Evolutionary conservation across 2,113 vertebrate species (phyloP).

Genomic region (Zosterops japonicus): DNA sequence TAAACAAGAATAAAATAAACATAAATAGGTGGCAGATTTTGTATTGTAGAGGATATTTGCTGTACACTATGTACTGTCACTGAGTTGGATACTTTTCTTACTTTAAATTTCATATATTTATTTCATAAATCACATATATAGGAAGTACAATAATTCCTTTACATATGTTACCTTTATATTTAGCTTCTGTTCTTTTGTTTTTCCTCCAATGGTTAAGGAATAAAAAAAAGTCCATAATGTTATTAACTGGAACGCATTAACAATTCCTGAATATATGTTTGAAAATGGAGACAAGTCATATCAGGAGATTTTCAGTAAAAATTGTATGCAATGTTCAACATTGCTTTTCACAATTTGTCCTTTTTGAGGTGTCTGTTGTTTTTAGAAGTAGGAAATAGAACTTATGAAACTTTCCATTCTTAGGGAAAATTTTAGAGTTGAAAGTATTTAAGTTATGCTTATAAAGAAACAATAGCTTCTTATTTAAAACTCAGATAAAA

Average conservation of each 20-base stretch:
- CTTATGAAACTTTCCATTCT: neutral
- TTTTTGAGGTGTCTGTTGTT: neutral
- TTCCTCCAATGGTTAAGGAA: neutral
- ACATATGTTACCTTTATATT: neutral
- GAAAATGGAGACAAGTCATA: neutral
- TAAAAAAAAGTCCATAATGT: neutral
- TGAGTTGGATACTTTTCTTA: neutral
- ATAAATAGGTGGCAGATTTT: neutral
- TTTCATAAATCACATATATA: neutral
- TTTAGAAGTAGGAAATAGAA: neutral
- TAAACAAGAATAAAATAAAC: neutral
- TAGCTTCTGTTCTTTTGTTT: neutral
- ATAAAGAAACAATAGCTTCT: neutral
- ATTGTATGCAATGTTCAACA: neutral
- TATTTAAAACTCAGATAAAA: neutral
- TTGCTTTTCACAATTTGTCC: neutral
- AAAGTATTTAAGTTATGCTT: neutral
- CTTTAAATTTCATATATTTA: neutral
- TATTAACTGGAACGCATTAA: neutral
- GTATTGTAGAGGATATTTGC: neutral
- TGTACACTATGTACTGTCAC: neutral
- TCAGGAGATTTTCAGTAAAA: neutral
- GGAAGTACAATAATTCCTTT: neutral
- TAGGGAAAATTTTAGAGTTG: neutral
- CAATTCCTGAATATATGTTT: neutral